Conservation (phyloP, 2,797 vertebrate species). For the Enteromius fasciolatus region DNA sequence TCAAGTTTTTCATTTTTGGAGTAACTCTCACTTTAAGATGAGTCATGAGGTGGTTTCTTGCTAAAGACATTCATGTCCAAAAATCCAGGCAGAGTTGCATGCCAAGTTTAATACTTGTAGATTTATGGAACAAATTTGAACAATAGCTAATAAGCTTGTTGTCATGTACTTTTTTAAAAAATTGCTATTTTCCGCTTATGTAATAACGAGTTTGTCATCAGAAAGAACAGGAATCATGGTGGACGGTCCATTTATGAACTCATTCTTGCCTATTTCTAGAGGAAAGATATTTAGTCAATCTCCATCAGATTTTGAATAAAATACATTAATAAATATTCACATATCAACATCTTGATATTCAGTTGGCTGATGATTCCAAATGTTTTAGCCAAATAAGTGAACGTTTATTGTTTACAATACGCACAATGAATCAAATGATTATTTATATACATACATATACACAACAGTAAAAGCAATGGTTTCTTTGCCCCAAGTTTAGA, state of each 20-base stretch:
- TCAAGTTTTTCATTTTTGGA: background rate
- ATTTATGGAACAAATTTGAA: background rate
- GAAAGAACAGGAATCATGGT: too few species aligned
- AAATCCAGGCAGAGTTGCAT: background rate
- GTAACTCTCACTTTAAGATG: background rate
- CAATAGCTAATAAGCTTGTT: background rate
- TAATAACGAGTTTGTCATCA: too few species aligned
- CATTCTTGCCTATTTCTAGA: too few species aligned
- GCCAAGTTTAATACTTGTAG: background rate
- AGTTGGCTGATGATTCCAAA: background rate
- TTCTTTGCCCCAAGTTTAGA: background rate
- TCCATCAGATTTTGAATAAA: too few species aligned
- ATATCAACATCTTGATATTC: too few species aligned
- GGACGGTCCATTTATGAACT: too few species aligned
- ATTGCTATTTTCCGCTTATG: too few species aligned
- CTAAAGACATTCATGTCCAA: background rate
- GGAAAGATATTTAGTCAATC: too few species aligned
- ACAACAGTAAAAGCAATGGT: background rate
- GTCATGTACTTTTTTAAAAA: background rate
- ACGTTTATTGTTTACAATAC: too few species aligned
- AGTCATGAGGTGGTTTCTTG: background rate
- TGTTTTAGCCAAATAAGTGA: background rate
- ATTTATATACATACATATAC: too few species aligned
- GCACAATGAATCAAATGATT: background rate
- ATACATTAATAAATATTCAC: too few species aligned